phyloP scores from a whole-genome alignment of 2,113 vertebrate species.

The Nestor notabilis region DNA sequence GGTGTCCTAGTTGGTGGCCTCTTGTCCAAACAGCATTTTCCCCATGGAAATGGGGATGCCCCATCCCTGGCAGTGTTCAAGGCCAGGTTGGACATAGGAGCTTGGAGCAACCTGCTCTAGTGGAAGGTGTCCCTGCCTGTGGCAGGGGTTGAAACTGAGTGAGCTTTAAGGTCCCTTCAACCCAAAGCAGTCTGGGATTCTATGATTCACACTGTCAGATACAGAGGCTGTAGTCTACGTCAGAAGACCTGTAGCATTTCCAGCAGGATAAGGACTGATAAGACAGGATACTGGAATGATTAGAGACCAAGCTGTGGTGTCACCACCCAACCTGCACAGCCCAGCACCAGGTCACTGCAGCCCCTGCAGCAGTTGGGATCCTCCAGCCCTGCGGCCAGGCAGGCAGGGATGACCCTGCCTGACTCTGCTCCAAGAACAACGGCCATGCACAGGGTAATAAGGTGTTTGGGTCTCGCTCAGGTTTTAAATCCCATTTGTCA shows the following conservation, averaged over 20 bases:
- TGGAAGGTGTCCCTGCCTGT: background rate
- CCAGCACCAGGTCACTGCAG: rapidly evolving
- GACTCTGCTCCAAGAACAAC: rapidly evolving
- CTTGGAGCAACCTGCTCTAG: background rate
- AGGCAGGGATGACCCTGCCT: rapidly evolving
- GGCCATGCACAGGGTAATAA: rapidly evolving
- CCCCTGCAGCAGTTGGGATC: rapidly evolving
- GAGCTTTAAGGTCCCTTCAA: background rate
- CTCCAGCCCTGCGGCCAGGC: background rate
- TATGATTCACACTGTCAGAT: background rate
- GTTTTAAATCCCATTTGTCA: background rate
- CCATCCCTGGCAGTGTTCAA: background rate
- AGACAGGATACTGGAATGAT: background rate
- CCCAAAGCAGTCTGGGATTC: background rate
- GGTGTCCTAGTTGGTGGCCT: background rate
- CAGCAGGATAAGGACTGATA: background rate
- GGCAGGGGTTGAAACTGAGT: background rate
- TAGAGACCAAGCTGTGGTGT: background rate
- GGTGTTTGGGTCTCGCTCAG: background rate
- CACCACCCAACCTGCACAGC: background rate
- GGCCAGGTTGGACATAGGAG: background rate
- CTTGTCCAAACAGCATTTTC: background rate
- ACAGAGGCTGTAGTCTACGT: background rate
- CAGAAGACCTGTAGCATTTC: background rate
- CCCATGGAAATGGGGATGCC: background rate